Evolutionary conservation across 2,113 vertebrate species (phyloP).

Genomic region (Engraulis encrasicolus): DNA sequence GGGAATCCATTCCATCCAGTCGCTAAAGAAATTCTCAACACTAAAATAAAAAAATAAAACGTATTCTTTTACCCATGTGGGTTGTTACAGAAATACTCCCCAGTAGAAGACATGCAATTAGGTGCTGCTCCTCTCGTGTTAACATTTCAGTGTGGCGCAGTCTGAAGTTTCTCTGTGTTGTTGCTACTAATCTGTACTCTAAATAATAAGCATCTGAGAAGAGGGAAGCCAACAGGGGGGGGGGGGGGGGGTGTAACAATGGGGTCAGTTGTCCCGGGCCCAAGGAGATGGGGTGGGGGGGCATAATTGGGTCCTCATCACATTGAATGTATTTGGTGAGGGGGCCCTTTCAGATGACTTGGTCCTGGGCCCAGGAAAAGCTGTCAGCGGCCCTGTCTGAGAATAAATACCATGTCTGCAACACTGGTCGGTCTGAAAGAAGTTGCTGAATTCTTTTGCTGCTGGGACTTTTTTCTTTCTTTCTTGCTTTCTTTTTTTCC

Average conservation of each 20-base stretch:
- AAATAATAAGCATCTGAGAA: slow-evolving; percentile 76
- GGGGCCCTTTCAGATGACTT: too few species aligned
- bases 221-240: too few species aligned
- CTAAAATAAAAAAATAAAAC: background rate
- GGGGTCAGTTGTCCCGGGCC: too few species aligned
- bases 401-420: too few species aligned
- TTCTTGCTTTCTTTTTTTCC: too few species aligned
- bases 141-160: slow-evolving; percentile 65
- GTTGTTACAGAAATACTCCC: slow-evolving; percentile 66
- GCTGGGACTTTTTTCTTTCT: too few species aligned
- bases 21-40: background rate
- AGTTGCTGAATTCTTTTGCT: slow-evolving; percentile 69
- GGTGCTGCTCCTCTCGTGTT: slow-evolving; percentile 71
- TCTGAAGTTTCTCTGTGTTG: slow-evolving; percentile 62
- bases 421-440: slow-evolving; percentile 73
- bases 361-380: too few species aligned
- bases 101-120: slow-evolving; percentile 66
- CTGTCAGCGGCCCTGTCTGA: too few species aligned
- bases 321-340: too few species aligned
- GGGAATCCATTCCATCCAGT: slow-evolving; percentile 44
- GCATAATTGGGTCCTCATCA: too few species aligned
- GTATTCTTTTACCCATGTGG: slow-evolving; percentile 49
- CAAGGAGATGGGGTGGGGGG: too few species aligned
- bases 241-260: too few species aligned
- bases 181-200: slow-evolving; percentile 79